Evolutionary conservation across 2,888 invertebrate genomes (phyloP).

Genomic region (Callyntrura sp.): DNA sequence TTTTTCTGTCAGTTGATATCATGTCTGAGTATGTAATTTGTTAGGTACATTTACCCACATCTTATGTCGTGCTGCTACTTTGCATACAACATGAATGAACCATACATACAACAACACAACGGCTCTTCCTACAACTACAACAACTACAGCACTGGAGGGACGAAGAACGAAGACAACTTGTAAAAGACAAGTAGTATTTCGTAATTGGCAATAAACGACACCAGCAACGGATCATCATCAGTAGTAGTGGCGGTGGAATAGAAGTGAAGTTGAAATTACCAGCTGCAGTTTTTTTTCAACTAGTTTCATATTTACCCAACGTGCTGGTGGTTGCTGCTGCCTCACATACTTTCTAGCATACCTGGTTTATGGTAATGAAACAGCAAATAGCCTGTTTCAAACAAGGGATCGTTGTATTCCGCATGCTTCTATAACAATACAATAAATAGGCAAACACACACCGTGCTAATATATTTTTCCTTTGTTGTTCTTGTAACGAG

Average conservation of each 20-base stretch:
- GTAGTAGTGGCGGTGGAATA: no score
- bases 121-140: background rate
- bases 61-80: background rate
- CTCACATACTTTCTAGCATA: no score
- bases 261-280: background rate
- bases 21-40: background rate
- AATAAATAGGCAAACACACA: no score
- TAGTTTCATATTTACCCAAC: background rate
- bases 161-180: constrained; percentile 2
- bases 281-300: background rate
- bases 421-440: no score
- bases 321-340: background rate
- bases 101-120: no score
- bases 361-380: no score
- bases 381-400: no score
- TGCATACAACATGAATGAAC: constrained; percentile 53
- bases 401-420: no score
- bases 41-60: constrained; percentile 5
- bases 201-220: constrained; percentile 27
- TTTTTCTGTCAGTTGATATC: background rate
- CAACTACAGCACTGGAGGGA: no score
- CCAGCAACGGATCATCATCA: background rate
- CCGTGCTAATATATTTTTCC: no score
- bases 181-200: constrained; percentile 15
- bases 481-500: no score